Evolutionary conservation across 2,113 vertebrate species (phyloP).

Genomic region (Noctilio leporinus): DNA sequence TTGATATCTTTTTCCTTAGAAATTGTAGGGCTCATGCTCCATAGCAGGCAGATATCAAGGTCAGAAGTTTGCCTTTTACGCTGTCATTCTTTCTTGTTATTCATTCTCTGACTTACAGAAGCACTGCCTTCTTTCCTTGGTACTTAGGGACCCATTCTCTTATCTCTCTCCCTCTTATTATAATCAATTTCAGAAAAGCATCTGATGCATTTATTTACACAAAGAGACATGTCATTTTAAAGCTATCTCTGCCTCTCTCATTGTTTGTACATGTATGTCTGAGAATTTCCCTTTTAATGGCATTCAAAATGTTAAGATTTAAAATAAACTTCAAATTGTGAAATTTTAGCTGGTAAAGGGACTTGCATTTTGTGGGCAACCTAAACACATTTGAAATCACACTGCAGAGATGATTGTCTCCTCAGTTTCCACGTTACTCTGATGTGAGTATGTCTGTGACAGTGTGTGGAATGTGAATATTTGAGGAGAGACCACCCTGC

Average conservation of each 20-base stretch:
- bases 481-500: slow-evolving; percentile 65
- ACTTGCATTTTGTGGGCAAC: background rate
- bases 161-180: background rate
- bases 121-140: background rate
- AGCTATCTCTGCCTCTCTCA: background rate
- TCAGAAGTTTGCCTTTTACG: background rate
- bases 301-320: background rate
- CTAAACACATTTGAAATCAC: background rate
- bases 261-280: background rate
- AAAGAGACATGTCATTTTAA: background rate
- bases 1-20: background rate
- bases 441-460: slow-evolving; percentile 23
- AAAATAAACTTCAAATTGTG: background rate
- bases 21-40: background rate
- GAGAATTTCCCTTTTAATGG: background rate
- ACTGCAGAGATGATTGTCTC: background rate
- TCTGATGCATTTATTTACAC: background rate
- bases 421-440: background rate
- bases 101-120: background rate
- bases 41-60: background rate
- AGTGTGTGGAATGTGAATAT: slow-evolving; percentile 47
- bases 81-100: background rate
- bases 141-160: background rate
- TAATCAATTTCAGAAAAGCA: background rate
- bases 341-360: background rate